phyloP scores from a whole-genome alignment of 2,888 invertebrate genomes.

The Glaucopsyche alexis region DNA sequence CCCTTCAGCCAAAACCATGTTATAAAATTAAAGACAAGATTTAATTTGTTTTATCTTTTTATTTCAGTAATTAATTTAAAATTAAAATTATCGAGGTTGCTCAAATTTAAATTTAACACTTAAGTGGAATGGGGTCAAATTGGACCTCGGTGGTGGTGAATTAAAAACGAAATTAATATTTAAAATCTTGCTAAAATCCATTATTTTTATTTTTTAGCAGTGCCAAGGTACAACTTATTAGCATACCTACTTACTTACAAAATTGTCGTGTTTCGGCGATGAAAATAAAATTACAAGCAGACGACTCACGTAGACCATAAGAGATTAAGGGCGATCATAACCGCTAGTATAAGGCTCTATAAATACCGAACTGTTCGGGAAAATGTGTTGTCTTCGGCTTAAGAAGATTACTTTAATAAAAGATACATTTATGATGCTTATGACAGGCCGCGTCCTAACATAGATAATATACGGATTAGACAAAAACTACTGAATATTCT shows the following conservation, averaged over 20 bases:
- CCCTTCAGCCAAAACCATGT: conserved; percentile 6
- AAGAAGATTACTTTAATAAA: not conserved
- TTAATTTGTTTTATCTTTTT: conserved; percentile 3
- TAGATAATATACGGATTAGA: no score
- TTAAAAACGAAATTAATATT: not conserved
- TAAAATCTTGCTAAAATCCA: no score
- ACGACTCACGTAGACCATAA: not conserved
- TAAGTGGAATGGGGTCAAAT: not conserved
- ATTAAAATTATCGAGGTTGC: not conserved
- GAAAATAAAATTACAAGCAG: not conserved
- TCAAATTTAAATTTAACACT: not conserved
- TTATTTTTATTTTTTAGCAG: no score
- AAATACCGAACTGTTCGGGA: not conserved
- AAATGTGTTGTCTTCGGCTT: not conserved
- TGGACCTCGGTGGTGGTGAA: not conserved
- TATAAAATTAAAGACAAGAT: conserved; percentile 8
- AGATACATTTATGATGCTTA: not conserved
- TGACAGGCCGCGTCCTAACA: not conserved
- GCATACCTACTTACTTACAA: no score
- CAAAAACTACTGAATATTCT: no score
- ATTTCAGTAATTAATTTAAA: not conserved
- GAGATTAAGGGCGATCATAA: not conserved
- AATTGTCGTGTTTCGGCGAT: not conserved
- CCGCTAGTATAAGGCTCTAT: not conserved
- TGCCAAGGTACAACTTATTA: no score